phyloP scores from a whole-genome alignment of 2,888 invertebrate genomes.

The Rhingia campestris region DNA sequence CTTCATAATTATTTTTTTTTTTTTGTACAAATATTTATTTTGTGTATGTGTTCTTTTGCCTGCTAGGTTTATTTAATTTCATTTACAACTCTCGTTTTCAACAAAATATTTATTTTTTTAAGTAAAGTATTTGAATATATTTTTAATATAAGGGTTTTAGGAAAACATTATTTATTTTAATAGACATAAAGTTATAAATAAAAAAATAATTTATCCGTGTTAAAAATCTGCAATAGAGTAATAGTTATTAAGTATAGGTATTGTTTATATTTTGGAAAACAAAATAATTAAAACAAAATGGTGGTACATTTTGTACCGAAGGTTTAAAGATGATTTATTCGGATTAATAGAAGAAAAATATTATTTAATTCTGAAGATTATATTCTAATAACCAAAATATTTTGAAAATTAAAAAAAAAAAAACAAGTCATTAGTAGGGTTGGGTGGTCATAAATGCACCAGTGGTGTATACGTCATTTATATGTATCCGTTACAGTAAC shows the following conservation, averaged over 20 bases:
- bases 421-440: too few relatives aligned
- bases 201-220: conserved; percentile 11
- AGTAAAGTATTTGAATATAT: neutral
- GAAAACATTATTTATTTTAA: neutral
- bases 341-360: too few relatives aligned
- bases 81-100: conserved; percentile 27
- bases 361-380: too few relatives aligned
- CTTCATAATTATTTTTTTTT: conserved; percentile 27
- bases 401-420: too few relatives aligned
- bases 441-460: too few relatives aligned
- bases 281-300: neutral
- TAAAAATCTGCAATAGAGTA: conserved; percentile 61
- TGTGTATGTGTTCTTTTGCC: conserved; percentile 72
- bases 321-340: neutral
- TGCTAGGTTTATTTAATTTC: conserved; percentile 3
- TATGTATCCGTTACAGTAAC: too few relatives aligned
- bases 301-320: neutral
- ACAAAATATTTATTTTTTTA: neutral
- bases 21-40: conserved; percentile 38
- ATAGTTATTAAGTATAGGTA: conserved; percentile 35
- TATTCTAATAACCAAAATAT: too few relatives aligned
- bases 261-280: neutral
- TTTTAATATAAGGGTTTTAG: neutral
- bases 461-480: too few relatives aligned
- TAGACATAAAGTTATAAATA: neutral